phyloP scores from a whole-genome alignment of 1,140 invertebrate species.

The Drosophila ogumai region DNA sequence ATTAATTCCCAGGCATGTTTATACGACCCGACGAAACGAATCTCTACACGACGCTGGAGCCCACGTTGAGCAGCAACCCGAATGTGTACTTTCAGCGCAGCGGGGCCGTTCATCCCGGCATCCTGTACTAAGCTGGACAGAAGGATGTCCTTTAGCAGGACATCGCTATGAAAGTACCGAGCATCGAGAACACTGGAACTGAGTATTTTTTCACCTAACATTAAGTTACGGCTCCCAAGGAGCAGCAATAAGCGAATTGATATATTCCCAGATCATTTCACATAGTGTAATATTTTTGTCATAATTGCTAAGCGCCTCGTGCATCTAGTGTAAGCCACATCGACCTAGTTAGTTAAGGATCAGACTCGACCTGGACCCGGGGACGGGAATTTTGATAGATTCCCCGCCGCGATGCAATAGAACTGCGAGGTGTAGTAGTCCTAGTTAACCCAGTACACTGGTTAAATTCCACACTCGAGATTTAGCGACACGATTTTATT shows the following conservation, averaged over 20 bases:
- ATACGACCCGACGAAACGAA: constrained; percentile 91
- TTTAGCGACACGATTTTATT: constrained; percentile 25
- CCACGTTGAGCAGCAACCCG: constrained; percentile 92
- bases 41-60: constrained; percentile 92
- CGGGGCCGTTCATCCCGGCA: constrained; percentile 90
- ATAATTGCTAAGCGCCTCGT: constrained; percentile 68
- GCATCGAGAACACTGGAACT: constrained; percentile 79
- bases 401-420: constrained; percentile 34
- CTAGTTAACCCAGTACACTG: constrained; percentile 49
- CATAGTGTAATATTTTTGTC: constrained; percentile 75
- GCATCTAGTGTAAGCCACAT: constrained; percentile 21
- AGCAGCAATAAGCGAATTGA: constrained; percentile 73
- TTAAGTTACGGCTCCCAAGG: constrained; percentile 80
- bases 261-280: constrained; percentile 50
- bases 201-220: constrained; percentile 76
- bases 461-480: constrained; percentile 38
- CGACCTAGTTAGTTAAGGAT: constrained; percentile 46
- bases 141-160: neutral
- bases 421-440: constrained; percentile 49
- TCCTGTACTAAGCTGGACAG: constrained; percentile 89
- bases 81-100: constrained; percentile 94
- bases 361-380: constrained; percentile 19
- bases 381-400: constrained; percentile 40
- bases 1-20: constrained; percentile 87
- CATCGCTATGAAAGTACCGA: constrained; percentile 22